Evolutionary conservation across 2,797 vertebrate genomes (phyloP).

Genomic region (Coccyzus lansbergi): DNA sequence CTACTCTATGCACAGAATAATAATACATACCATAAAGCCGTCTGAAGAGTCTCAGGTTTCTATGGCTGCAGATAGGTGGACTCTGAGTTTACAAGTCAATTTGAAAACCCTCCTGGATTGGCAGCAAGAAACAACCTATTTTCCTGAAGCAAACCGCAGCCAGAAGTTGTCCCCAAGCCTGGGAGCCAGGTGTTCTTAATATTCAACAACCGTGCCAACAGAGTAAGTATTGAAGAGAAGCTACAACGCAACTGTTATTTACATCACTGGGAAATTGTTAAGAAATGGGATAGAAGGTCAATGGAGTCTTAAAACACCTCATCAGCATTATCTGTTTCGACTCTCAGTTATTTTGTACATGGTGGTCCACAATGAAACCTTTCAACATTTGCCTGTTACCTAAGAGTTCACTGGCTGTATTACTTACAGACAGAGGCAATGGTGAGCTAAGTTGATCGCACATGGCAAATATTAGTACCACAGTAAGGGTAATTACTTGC

Average conservation of each 20-base stretch:
- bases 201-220: not conserved
- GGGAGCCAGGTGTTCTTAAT: not conserved
- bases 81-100: not conserved
- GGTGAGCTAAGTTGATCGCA: not conserved
- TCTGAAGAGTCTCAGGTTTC: constrained; percentile 36
- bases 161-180: not conserved
- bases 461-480: not conserved
- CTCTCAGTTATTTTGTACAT: constrained; percentile 6
- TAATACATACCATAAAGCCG: constrained; percentile 26
- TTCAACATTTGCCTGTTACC: constrained; percentile 15
- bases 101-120: constrained; percentile 2
- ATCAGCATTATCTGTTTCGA: constrained; percentile 21
- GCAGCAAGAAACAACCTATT: constrained; percentile 42
- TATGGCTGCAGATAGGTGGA: constrained; percentile 17
- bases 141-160: constrained; percentile 38
- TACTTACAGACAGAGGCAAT: not conserved
- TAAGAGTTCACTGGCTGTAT: not conserved
- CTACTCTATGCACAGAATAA: constrained; percentile 57
- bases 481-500: constrained; percentile 27
- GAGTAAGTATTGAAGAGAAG: not conserved
- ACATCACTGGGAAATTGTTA: not conserved
- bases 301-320: constrained; percentile 1
- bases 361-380: constrained; percentile 7
- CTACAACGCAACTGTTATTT: not conserved
- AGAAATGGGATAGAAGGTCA: not conserved